phyloP scores from a whole-genome alignment of 2,888 invertebrate species.

The Sabatieria punctata region DNA sequence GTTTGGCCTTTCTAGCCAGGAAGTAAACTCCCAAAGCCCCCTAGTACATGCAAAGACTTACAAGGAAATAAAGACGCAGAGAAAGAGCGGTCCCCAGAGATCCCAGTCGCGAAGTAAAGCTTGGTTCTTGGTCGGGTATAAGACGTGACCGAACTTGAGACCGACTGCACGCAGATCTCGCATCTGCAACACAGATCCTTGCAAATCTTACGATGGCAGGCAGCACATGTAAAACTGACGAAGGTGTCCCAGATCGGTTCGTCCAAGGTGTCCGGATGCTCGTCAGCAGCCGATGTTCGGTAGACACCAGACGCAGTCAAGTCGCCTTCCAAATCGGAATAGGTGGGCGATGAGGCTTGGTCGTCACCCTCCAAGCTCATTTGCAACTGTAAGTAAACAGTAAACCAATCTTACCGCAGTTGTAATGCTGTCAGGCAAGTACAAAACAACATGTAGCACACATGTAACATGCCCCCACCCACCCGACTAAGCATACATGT shows the following conservation, averaged over 20 bases:
- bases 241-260: slow-evolving; percentile 29
- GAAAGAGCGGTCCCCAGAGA: slow-evolving; percentile 86
- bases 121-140: slow-evolving; percentile 80
- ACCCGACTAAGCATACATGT: too few relatives aligned
- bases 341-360: background rate
- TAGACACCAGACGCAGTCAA: background rate
- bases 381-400: too few relatives aligned
- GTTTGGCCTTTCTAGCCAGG: too few relatives aligned
- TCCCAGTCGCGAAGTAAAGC: slow-evolving; percentile 93
- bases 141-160: slow-evolving; percentile 78
- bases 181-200: slow-evolving; percentile 46
- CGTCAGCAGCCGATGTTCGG: background rate
- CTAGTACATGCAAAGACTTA: too few relatives aligned
- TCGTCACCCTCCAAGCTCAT: too few relatives aligned
- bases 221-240: background rate
- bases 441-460: too few relatives aligned
- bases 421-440: too few relatives aligned
- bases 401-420: too few relatives aligned
- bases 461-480: too few relatives aligned
- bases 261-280: slow-evolving; percentile 27
- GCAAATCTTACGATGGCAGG: background rate
- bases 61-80: slow-evolving; percentile 90
- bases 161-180: slow-evolving; percentile 84
- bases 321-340: slow-evolving; percentile 1
- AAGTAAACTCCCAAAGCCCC: too few relatives aligned